A percentile compares a stretch with the other conserved stretches of the same genome.
Conservation (phyloP, 2,888 invertebrate species). For the Rugalucina vietnamica region DNA sequence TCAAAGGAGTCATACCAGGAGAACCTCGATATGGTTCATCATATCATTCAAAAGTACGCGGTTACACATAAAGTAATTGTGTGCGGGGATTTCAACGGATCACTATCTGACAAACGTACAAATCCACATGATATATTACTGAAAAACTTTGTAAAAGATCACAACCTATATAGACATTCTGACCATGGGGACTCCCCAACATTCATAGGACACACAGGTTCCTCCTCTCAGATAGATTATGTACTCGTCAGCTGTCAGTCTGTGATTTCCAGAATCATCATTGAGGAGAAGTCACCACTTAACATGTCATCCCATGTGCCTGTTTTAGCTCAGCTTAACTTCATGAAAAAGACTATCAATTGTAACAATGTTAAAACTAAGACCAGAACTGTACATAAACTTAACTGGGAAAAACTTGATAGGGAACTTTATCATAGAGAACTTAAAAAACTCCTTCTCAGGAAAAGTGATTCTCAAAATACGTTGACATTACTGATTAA, state of each 20-base stretch:
- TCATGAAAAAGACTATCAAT: background rate
- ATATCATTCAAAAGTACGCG: background rate
- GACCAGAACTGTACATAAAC: background rate
- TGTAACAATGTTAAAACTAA: background rate
- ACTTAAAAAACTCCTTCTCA: background rate
- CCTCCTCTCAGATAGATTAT: conserved; percentile 11
- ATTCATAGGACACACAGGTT: background rate
- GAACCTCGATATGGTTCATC: background rate
- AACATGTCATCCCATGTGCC: conserved; percentile 11
- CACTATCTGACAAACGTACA: background rate
- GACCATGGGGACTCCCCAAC: background rate
- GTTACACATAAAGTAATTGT: background rate
- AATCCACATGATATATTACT: conserved; percentile 6
- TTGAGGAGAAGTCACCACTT: background rate
- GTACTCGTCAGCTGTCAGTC: background rate
- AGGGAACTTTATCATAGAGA: background rate
- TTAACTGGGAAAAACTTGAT: conserved; percentile 11
- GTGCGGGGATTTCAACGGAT: conserved; percentile 7
- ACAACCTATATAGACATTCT: background rate
- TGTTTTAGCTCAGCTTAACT: background rate
- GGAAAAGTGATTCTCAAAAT: no score
- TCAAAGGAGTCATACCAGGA: conserved; percentile 9
- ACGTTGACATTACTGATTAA: background rate
- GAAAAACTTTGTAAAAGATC: background rate
- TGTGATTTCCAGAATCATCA: background rate